Conservation (phyloP, 2,797 vertebrate species). For the Squalus acanthias region DNA sequence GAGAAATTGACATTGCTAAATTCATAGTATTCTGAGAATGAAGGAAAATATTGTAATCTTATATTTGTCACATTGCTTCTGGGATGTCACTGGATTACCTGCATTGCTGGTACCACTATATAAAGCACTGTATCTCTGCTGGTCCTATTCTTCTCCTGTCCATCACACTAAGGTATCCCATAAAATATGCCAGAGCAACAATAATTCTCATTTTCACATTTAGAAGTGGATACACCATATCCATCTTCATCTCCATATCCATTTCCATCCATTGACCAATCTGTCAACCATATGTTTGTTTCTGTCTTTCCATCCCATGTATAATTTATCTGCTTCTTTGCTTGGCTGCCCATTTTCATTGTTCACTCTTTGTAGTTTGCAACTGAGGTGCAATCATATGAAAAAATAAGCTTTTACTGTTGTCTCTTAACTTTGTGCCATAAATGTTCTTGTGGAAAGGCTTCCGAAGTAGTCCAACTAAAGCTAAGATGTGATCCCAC, state of each 20-base stretch:
- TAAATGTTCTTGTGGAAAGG: background rate
- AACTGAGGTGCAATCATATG: background rate
- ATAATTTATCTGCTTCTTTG: background rate
- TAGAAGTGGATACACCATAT: background rate
- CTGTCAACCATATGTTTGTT: background rate
- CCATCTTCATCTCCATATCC: background rate
- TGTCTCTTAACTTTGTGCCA: no score
- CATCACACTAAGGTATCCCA: background rate
- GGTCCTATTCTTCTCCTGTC: no score
- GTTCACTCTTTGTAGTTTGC: background rate
- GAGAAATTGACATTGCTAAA: background rate
- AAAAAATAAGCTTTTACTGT: background rate
- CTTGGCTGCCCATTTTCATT: background rate
- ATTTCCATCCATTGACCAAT: conserved; percentile 2
- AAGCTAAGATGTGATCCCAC: background rate
- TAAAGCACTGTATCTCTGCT: background rate
- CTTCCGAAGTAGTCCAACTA: background rate
- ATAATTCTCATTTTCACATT: conserved; percentile 9
- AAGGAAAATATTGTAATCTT: background rate
- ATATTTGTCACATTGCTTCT: background rate
- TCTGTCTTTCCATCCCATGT: background rate
- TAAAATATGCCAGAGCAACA: background rate
- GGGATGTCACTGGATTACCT: background rate
- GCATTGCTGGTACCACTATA: background rate
- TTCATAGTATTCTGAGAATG: background rate